Conservation (phyloP, 2,113 vertebrate species). For the Megaceryle torquata region DNA sequence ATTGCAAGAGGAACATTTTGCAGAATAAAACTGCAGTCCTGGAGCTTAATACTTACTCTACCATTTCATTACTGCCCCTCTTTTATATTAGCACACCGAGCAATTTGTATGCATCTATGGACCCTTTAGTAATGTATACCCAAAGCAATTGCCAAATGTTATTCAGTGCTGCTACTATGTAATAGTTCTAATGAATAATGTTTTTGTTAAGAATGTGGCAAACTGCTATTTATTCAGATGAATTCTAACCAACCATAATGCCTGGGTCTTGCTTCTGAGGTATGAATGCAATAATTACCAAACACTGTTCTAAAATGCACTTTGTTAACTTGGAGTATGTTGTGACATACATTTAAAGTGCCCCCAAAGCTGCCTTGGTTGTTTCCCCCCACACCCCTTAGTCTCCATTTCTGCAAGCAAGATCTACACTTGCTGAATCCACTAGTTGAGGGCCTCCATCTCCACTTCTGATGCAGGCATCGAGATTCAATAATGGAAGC, state of each 20-base stretch:
- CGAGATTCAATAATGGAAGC: not conserved
- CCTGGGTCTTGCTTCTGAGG: slow-evolving; percentile 45
- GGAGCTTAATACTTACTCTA: slow-evolving; percentile 49
- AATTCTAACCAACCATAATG: slow-evolving; percentile 62
- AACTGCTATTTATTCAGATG: slow-evolving; percentile 65
- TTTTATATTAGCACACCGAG: slow-evolving; percentile 39
- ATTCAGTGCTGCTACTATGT: slow-evolving; percentile 55
- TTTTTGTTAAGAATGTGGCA: slow-evolving; percentile 65
- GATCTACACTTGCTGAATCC: not conserved
- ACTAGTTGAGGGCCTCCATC: not conserved
- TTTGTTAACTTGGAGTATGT: slow-evolving; percentile 51
- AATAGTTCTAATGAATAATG: slow-evolving; percentile 60
- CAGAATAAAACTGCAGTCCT: slow-evolving; percentile 52
- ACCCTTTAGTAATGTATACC: slow-evolving; percentile 43
- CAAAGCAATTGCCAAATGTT: slow-evolving; percentile 60
- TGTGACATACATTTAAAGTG: slow-evolving; percentile 15
- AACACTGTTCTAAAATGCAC: slow-evolving; percentile 39
- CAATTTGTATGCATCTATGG: slow-evolving; percentile 32
- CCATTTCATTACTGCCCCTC: slow-evolving; percentile 53
- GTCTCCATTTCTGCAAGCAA: not conserved
- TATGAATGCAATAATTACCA: slow-evolving; percentile 63
- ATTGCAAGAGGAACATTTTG: slow-evolving; percentile 30
- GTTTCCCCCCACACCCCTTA: not conserved
- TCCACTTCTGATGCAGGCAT: not conserved
- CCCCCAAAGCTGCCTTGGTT: not conserved